Evolutionary conservation across 2,888 invertebrate species (phyloP).

Genomic region (Synergus itoensis): DNA sequence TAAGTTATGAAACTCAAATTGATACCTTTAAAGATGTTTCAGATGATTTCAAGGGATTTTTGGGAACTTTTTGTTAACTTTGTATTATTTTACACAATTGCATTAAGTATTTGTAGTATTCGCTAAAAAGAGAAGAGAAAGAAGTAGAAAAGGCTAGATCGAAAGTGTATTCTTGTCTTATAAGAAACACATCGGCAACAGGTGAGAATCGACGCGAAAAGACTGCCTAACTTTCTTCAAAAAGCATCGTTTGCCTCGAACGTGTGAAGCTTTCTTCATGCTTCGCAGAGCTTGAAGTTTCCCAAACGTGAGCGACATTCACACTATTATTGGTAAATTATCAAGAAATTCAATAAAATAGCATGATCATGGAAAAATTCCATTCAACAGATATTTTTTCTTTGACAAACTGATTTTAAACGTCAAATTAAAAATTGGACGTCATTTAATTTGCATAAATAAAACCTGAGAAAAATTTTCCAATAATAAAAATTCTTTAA

Average conservation of each 20-base stretch:
- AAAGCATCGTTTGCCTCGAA: conserved; percentile 11
- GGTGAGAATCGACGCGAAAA: conserved; percentile 59
- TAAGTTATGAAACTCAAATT: too few relatives aligned
- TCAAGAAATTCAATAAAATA: conserved; percentile 16
- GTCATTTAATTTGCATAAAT: too few relatives aligned
- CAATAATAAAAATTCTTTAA: too few relatives aligned
- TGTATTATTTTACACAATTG: too few relatives aligned
- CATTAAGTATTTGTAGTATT: background rate
- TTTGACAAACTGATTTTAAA: background rate
- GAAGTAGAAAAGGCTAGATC: background rate
- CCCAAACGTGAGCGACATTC: conserved; percentile 36
- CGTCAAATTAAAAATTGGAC: background rate
- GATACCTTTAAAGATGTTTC: too few relatives aligned
- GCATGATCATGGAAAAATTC: conserved; percentile 4
- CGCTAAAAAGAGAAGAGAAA: background rate
- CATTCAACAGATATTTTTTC: background rate
- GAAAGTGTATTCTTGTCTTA: background rate
- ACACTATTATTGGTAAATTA: conserved; percentile 16
- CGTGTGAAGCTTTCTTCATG: conserved; percentile 38
- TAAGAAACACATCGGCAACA: conserved; percentile 59
- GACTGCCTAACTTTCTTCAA: conserved; percentile 61
- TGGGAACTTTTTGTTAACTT: too few relatives aligned
- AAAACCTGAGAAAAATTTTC: too few relatives aligned
- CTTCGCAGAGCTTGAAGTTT: conserved; percentile 39
- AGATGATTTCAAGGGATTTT: too few relatives aligned